phyloP scores from a whole-genome alignment of 2,113 vertebrate genomes.

The Oxyruncus cristatus region DNA sequence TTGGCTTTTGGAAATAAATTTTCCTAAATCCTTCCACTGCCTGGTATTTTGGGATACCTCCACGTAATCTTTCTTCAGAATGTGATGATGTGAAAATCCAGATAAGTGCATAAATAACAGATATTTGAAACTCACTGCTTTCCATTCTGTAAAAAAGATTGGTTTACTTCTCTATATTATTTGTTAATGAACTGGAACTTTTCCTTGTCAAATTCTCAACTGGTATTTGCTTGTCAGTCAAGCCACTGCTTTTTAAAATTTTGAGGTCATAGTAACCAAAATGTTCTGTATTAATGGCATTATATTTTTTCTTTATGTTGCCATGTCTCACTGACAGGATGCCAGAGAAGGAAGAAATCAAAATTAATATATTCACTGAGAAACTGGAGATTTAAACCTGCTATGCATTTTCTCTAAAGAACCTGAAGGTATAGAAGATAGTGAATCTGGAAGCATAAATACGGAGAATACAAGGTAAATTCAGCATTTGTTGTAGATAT shows the following conservation, averaged over 20 bases:
- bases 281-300: not conserved
- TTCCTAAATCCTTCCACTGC: not conserved
- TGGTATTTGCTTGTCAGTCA: not conserved
- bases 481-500: not conserved
- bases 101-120: not conserved
- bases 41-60: not conserved
- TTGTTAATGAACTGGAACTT: not conserved
- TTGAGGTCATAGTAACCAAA: not conserved
- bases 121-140: not conserved
- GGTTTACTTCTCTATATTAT: not conserved
- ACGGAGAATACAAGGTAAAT: not conserved
- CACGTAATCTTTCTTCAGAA: not conserved
- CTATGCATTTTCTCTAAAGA: not conserved
- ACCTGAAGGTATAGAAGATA: not conserved
- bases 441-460: not conserved
- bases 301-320: not conserved
- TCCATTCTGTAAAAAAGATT: not conserved
- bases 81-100: not conserved
- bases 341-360: not conserved
- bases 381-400: not conserved
- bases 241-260: not conserved
- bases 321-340: not conserved
- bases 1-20: not conserved
- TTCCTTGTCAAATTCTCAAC: not conserved
- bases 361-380: not conserved